Percentiles rank a stretch among this genome's conserved stretches.
phyloP scores from a whole-genome alignment of 37 sponge, comb jelly and placozoan genomes.

The Bolinopsis microptera region DNA sequence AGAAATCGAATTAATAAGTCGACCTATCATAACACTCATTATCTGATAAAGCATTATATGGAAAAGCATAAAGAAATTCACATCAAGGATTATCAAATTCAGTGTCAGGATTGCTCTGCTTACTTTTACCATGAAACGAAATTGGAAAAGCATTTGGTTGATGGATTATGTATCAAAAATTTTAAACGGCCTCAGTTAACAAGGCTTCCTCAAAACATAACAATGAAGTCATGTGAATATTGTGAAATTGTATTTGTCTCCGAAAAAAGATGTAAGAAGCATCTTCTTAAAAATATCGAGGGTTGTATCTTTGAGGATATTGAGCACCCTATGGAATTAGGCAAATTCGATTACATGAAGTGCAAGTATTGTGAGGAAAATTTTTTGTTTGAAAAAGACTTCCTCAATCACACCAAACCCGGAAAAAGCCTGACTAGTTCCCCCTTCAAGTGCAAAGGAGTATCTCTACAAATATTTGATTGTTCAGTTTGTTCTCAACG shows the following conservation, averaged over 20 bases:
- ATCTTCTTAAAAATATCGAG: background rate
- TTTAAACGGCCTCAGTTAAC: too few relatives aligned
- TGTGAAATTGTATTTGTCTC: conserved; percentile 19
- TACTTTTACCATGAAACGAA: background rate
- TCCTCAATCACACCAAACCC: background rate
- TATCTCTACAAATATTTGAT: background rate
- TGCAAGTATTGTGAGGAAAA: conserved; percentile 10
- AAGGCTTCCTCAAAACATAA: background rate
- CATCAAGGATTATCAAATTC: conserved; percentile 10
- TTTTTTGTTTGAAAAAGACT: background rate
- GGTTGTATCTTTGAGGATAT: background rate
- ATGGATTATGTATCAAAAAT: conserved; percentile 13
- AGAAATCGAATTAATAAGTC: background rate
- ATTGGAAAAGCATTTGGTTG: background rate
- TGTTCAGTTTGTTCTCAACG: background rate
- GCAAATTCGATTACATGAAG: background rate
- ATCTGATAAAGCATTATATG: background rate
- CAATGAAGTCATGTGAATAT: background rate
- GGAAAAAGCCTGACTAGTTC: too few relatives aligned
- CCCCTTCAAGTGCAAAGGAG: background rate
- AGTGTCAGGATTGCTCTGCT: conserved; percentile 1
- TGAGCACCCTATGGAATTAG: background rate
- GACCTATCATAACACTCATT: background rate
- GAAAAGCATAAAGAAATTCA: background rate
- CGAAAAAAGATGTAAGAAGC: background rate